These are phyloP conservation scores for Phortica okadai DNA, from an alignment of 2,888 invertebrate genomes.

Conservation along the genomic window DNA sequence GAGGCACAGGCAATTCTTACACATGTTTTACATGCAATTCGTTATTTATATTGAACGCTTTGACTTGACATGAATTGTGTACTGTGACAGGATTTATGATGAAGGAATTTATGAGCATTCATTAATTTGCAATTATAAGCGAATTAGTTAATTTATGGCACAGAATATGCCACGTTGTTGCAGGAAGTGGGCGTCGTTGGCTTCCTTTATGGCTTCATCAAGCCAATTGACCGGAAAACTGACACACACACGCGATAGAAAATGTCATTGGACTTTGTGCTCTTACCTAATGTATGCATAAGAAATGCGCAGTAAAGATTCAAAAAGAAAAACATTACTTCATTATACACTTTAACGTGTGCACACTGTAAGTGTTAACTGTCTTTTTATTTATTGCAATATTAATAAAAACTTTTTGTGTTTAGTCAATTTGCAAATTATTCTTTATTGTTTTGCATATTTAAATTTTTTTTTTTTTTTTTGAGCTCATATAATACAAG, in stretches of 20 bases:
- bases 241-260: not conserved
- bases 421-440: constrained; percentile 6
- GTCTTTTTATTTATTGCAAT: not conserved
- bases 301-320: too few relatives aligned
- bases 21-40: constrained; percentile 48
- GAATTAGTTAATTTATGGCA: not conserved
- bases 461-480: not conserved
- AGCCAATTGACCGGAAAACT: not conserved
- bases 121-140: constrained; percentile 23
- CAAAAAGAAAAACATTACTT: too few relatives aligned
- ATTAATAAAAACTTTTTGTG: not conserved
- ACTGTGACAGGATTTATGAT: constrained; percentile 20
- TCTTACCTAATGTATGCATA: not conserved
- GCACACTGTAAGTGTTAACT: too few relatives aligned
- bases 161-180: not conserved
- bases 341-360: too few relatives aligned
- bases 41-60: constrained; percentile 43
- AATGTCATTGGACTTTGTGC: not conserved
- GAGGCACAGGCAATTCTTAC: constrained; percentile 16
- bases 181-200: not conserved
- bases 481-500: too few relatives aligned
- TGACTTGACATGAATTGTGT: constrained; percentile 48
- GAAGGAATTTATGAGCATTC: constrained; percentile 21
- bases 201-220: not conserved
- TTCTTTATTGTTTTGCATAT: constrained; percentile 8